phyloP scores from a whole-genome alignment of 92 coral and sea anemone genomes.

The Heteractis magnifica region DNA sequence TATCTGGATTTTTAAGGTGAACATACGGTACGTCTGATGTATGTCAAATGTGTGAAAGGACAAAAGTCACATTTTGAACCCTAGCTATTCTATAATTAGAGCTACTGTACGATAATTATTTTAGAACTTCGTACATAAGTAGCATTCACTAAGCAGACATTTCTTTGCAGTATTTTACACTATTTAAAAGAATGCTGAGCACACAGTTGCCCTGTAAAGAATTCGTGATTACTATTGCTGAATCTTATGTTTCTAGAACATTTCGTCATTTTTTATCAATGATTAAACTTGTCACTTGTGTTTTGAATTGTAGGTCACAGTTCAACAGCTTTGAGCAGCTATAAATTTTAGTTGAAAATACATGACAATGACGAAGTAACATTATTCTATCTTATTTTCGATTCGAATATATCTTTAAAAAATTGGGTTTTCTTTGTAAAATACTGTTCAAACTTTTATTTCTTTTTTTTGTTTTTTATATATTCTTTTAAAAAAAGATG shows the following conservation, averaged over 20 bases:
- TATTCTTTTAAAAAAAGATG: too few relatives aligned
- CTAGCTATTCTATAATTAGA: too few relatives aligned
- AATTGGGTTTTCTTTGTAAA: too few relatives aligned
- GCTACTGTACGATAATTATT: not conserved
- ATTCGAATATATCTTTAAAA: too few relatives aligned
- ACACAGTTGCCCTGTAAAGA: not conserved
- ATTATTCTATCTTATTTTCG: not conserved
- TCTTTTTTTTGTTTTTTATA: too few relatives aligned
- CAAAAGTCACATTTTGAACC: too few relatives aligned
- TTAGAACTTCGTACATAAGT: not conserved
- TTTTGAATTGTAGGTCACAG: not conserved
- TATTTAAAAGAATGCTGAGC: not conserved
- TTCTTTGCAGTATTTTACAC: not conserved
- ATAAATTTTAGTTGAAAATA: not conserved
- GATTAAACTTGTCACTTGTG: not conserved
- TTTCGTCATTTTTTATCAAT: not conserved
- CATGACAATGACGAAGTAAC: not conserved
- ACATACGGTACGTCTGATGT: too few relatives aligned
- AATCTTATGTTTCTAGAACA: conserved; percentile 1
- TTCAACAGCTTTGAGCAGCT: not conserved
- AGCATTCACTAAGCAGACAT: not conserved
- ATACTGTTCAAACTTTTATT: too few relatives aligned
- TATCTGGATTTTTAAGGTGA: too few relatives aligned
- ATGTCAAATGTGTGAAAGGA: too few relatives aligned
- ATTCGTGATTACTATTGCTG: not conserved